Evolutionary conservation across 2,113 vertebrate species (phyloP), one percentile per base, ranked within the genome.

Genomic region (Aleadryas rufinucha): DNA sequence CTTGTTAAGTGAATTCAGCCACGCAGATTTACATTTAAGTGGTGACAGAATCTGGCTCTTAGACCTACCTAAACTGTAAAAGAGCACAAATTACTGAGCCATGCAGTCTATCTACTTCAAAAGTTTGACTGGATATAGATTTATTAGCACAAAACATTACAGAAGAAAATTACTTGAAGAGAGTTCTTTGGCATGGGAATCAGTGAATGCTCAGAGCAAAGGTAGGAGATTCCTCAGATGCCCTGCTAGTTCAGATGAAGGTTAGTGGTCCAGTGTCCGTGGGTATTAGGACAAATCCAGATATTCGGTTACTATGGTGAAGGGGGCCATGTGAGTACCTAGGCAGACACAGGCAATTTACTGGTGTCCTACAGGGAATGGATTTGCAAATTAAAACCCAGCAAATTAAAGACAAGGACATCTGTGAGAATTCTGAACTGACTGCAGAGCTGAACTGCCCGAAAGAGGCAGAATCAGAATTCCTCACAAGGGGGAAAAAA

Each of bases 351-450:
- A 65, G 33, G 42, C 87, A 94, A 95, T 91, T 75, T 94, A 82
- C 49, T 89, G 37, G 65, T 89, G 63, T 78, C 66, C 70, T 83
- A 39, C 50, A 88, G 75, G 87, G 82, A 88, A 85, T 31, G 66
- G 87, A 91, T 89, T 91, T 77, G 30, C 75, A 91, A 94, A 95
- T 96, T 91, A 91, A 95, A 94, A 91, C 18, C 0, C 33, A 91
- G 74, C 57, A 95, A 87, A 94, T 82, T 59, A 90, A 96, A 95
- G 57, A 63, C 80, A 95, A 95, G 94, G 91, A 79, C 66, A 89
- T 83, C 37, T 85, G 71, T 54, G 59, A 88, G 37, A 71, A 84
- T 85, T 83, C 47, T 50, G 78, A 85, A 83, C n/a, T 65, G 42
- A 50, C 30, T 69, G 54, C 24, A 89, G 42, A 69, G 70, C 33